These are phyloP conservation scores for Drosophila miranda DNA, from an alignment of 1,140 invertebrate genomes.

Conservation along the genomic window DNA sequence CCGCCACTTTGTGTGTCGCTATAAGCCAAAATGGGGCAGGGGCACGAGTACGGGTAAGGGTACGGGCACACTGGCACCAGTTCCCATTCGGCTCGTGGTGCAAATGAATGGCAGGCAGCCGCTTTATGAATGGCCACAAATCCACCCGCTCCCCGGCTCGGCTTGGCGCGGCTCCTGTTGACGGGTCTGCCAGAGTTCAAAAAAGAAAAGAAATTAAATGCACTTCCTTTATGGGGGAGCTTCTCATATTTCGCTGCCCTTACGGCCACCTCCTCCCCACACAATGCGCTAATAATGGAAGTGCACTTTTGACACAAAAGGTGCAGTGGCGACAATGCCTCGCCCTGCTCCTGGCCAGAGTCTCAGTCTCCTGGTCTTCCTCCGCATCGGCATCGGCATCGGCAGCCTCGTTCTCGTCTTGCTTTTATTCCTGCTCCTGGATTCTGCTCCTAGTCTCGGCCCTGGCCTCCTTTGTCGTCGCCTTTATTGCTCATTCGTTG, in stretches of 20 bases:
- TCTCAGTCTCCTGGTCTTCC: constrained; percentile 4
- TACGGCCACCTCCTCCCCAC: background rate
- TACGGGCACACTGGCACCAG: too few relatives aligned
- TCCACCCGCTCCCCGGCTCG: constrained; percentile 6
- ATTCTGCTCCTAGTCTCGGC: background rate
- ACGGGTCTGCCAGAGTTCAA: constrained; percentile 14
- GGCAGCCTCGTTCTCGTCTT: background rate
- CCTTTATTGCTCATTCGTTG: constrained; percentile 77
- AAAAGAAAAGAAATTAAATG: constrained; percentile 79
- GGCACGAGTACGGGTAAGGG: background rate
- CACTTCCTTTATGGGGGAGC: constrained; percentile 72
- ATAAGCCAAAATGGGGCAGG: constrained; percentile 43
- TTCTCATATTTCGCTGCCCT: constrained; percentile 55
- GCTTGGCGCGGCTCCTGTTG: background rate
- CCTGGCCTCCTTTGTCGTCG: constrained; percentile 22
- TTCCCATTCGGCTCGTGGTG: constrained; percentile 4
- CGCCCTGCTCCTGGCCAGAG: constrained; percentile 6
- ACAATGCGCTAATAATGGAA: constrained; percentile 78
- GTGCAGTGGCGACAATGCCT: constrained; percentile 68
- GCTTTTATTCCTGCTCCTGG: background rate
- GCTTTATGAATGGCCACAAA: constrained; percentile 70
- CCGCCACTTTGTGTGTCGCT: constrained; percentile 58
- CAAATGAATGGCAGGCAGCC: constrained; percentile 50
- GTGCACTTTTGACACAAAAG: constrained; percentile 80
- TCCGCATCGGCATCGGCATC: background rate